A percentile compares a stretch with the other conserved stretches of the same genome.
Evolutionary conservation across 2,888 invertebrate genomes (phyloP).

Genomic region (Syrphus vitripennis): DNA sequence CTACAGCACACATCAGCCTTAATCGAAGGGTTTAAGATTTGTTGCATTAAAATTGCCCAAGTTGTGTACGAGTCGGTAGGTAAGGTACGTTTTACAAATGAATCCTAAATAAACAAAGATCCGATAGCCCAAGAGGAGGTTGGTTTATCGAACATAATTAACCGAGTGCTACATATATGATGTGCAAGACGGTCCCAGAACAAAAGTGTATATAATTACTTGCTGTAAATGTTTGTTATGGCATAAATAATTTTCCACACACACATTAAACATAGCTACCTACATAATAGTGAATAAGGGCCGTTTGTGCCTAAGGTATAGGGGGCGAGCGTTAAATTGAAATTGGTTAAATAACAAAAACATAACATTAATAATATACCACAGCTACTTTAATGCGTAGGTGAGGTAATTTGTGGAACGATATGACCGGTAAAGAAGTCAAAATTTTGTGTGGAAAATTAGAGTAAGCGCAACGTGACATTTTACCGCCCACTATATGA

Average conservation of each 20-base stretch:
- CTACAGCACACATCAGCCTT: not conserved
- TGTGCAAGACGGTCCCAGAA: not conserved
- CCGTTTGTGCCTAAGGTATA: not conserved
- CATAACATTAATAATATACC: not conserved
- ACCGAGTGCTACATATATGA: not conserved
- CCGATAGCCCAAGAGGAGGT: not conserved
- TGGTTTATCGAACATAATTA: not conserved
- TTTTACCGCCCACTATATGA: not conserved
- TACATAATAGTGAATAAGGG: not conserved
- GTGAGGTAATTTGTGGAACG: not conserved
- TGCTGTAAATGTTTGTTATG: slow-evolving; percentile 1
- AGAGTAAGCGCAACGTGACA: not conserved
- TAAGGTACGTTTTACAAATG: not conserved
- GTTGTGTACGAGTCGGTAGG: not conserved
- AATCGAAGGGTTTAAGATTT: too few species aligned
- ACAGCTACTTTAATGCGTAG: not conserved
- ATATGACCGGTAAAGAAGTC: not conserved
- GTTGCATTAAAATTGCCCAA: too few species aligned
- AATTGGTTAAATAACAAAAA: slow-evolving; percentile 17
- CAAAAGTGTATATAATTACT: not conserved
- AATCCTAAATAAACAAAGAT: slow-evolving; percentile 27
- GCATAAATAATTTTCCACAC: not conserved
- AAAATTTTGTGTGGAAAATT: not conserved
- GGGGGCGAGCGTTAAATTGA: slow-evolving; percentile 23
- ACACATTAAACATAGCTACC: not conserved